Evolutionary conservation across 1,140 invertebrate genomes (phyloP), one percentile per base, ranked within the genome.

Genomic region (Drosophila setifemur): DNA sequence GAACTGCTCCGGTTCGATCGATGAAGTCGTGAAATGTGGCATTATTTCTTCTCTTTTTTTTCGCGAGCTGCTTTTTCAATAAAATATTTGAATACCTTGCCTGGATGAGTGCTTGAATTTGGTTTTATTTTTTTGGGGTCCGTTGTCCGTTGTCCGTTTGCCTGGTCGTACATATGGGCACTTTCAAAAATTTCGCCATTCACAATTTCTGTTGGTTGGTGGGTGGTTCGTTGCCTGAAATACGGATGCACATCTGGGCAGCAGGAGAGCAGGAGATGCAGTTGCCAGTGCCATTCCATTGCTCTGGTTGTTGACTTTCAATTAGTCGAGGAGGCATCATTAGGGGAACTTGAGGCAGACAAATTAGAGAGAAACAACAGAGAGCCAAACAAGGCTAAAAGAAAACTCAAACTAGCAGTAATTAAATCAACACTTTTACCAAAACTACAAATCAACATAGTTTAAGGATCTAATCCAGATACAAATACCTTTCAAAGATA

Each of bases 11-110:
- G 18, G 14, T n/a, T 6, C 35, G 37, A 19, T 44, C 43, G 45
- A 50, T 55, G 53, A 37, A 68, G 68, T 79, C 74, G 54, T 74
- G 73, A 78, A 79, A 73, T 78, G 44, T 70, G 61, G 60, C 42
- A 57, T 67, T 63, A 63, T 50, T 73, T 58, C 40, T 9, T 12
- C 5, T 40, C 19, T 47, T n/a, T n/a, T n/a, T n/a, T n/a, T n/a
- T n/a, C n/a, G n/a, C n/a, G n/a, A n/a, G 26, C 16, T 58, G 42
- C 33, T 71, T 60, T 54, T 64, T 79, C 71, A 79, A 85, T 85
- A 79, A 85, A 86, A 67, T 49, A 83, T 85, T 74, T 85, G 70
- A 78, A 79, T 74, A 79, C 39, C 47, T 60, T 23, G 37, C 6
- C 25, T 11, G 26, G 66, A 33, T 40, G 66, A 71, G 66, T 70